Evolutionary conservation across 2,888 invertebrate species (phyloP).

Genomic region (Lepidochitona cinerea): DNA sequence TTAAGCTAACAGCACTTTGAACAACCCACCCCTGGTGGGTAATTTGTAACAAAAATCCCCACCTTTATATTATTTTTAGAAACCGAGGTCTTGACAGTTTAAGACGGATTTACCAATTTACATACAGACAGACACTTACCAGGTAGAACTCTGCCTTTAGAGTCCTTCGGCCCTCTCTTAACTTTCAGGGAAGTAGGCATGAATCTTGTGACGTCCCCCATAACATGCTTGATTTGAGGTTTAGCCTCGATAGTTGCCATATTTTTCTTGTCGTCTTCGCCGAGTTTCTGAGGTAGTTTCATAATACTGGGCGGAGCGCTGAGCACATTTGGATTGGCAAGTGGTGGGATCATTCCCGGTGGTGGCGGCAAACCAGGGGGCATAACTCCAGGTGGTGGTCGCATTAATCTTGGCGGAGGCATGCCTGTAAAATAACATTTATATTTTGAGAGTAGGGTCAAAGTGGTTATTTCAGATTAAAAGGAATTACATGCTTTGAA

Average conservation of each 20-base stretch:
- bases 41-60: too few relatives aligned
- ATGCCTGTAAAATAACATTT: slow-evolving; percentile 42
- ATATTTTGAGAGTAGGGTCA: too few relatives aligned
- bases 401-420: slow-evolving; percentile 60
- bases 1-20: too few relatives aligned
- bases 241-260: slow-evolving; percentile 93
- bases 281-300: slow-evolving; percentile 73
- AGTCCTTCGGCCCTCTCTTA: slow-evolving; percentile 80
- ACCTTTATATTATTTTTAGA: too few relatives aligned
- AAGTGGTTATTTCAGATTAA: too few relatives aligned
- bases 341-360: slow-evolving; percentile 21
- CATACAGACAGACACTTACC: too few relatives aligned
- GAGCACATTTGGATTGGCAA: slow-evolving; percentile 78
- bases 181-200: slow-evolving; percentile 93
- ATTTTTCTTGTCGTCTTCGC: slow-evolving; percentile 56
- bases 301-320: slow-evolving; percentile 88
- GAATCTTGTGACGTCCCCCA: slow-evolving; percentile 90
- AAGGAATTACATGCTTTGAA: too few relatives aligned
- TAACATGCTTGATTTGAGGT: slow-evolving; percentile 84
- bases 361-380: slow-evolving; percentile 49
- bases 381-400: slow-evolving; percentile 50
- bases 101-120: too few relatives aligned
- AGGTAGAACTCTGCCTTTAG: slow-evolving; percentile 46
- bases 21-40: too few relatives aligned
- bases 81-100: too few relatives aligned